Evolutionary conservation across 2,113 vertebrate genomes (phyloP).

Genomic region (Stegostoma tigrinum): DNA sequence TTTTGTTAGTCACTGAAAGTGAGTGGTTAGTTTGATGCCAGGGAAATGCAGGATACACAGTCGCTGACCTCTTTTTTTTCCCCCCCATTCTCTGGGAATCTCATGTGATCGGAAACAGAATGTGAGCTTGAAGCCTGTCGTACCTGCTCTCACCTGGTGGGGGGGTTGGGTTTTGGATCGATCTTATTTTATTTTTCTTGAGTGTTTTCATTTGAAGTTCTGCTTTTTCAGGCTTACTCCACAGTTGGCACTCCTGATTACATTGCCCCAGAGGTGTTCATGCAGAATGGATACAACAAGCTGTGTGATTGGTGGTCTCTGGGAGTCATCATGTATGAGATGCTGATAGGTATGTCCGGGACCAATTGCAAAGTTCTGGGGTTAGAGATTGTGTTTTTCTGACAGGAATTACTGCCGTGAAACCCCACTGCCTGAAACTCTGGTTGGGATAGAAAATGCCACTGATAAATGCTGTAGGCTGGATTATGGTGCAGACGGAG

Average conservation of each 20-base stretch:
- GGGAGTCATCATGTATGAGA: conserved; percentile 98
- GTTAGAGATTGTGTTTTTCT: not conserved
- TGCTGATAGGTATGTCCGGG: conserved; percentile 80
- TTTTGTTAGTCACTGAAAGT: not conserved
- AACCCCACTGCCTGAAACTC: not conserved
- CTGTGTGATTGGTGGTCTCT: conserved; percentile 97
- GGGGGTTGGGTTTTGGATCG: not conserved
- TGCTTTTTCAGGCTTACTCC: conserved; percentile 75
- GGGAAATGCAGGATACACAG: not conserved
- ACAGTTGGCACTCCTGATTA: conserved; percentile 95
- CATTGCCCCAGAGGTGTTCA: conserved; percentile 93
- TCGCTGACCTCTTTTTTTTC: not conserved
- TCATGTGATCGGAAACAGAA: not conserved
- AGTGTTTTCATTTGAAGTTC: not conserved
- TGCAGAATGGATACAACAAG: conserved; percentile 97
- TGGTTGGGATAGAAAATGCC: no score
- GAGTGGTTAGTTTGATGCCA: not conserved
- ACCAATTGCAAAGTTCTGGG: not conserved
- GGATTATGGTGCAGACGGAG: not conserved
- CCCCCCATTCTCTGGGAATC: not conserved
- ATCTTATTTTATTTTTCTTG: not conserved
- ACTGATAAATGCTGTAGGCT: not conserved
- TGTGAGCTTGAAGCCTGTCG: not conserved
- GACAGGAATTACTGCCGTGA: not conserved
- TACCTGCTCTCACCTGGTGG: not conserved